Conservation (phyloP, 23 tunicate genomes). For the Trididemnum miniatum region DNA sequence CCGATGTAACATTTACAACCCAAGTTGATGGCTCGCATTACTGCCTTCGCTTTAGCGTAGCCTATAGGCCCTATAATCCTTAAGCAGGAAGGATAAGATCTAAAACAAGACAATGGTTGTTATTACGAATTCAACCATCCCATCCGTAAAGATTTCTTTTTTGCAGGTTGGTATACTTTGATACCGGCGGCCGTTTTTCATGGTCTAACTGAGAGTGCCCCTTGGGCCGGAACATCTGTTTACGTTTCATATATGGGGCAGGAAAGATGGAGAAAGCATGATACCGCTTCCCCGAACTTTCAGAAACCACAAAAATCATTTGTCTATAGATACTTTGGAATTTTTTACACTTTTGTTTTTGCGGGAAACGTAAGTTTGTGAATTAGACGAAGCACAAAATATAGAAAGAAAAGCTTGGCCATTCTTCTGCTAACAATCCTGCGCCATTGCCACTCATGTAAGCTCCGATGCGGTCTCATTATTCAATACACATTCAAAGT, state of each 20-base stretch:
- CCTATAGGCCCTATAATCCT: no score
- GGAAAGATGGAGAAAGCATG: constrained; percentile 15
- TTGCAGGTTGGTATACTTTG: constrained; percentile 47
- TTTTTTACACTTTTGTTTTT: background rate
- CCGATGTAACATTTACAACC: no score
- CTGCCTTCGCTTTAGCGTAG: no score
- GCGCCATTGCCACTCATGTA: no score
- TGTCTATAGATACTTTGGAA: constrained; percentile 4
- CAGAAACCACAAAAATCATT: background rate
- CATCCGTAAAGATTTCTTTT: background rate
- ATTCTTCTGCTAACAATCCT: no score
- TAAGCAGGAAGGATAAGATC: no score
- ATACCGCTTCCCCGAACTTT: background rate
- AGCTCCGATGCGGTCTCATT: no score
- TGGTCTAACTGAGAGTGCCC: constrained; percentile 51
- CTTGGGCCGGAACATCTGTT: constrained; percentile 56
- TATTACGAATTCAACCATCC: background rate
- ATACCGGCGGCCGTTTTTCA: constrained; percentile 42
- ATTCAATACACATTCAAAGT: no score
- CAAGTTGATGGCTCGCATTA: no score
- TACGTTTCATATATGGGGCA: constrained; percentile 50
- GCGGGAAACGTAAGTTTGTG: constrained; percentile 26
- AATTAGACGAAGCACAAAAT: no score
- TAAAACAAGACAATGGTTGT: no score
- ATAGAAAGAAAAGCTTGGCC: no score